These are phyloP conservation scores for Hylaea fasciaria DNA, from an alignment of 2,888 invertebrate genomes.

Conservation along the genomic window DNA sequence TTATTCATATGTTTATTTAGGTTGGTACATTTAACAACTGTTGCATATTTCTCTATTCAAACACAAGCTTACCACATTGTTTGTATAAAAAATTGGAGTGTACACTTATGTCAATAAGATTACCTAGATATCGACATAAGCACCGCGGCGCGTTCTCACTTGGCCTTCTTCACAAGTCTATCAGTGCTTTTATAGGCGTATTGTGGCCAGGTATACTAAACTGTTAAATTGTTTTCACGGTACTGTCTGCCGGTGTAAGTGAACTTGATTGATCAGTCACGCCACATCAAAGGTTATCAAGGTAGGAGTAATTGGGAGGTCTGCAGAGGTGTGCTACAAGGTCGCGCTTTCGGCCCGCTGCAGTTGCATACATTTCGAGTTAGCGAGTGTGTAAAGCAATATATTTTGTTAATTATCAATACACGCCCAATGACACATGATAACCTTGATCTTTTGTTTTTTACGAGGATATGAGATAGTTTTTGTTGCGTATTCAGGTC, in stretches of 20 bases:
- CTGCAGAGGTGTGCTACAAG: constrained; percentile 41
- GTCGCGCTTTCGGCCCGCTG: constrained; percentile 34
- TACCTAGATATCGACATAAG: too few relatives aligned
- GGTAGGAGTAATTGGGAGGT: constrained; percentile 38
- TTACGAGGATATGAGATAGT: too few relatives aligned
- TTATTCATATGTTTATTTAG: too few relatives aligned
- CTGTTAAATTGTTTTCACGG: constrained; percentile 2
- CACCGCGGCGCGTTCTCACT: constrained; percentile 18
- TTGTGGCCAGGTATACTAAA: constrained; percentile 7
- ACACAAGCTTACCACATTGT: constrained; percentile 26
- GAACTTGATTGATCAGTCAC: constrained; percentile 44
- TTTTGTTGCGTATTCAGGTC: too few relatives aligned
- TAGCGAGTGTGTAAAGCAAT: constrained; percentile 3
- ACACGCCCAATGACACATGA: too few relatives aligned
- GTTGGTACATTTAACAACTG: too few relatives aligned
- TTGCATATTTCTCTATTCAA: constrained; percentile 1
- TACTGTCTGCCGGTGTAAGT: constrained; percentile 21
- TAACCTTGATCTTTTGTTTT: too few relatives aligned
- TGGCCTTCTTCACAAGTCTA: constrained; percentile 3
- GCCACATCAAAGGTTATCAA: constrained; percentile 50
- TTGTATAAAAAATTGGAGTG: constrained; percentile 22
- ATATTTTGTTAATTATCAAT: too few relatives aligned
- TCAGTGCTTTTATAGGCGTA: constrained; percentile 8
- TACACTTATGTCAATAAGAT: constrained; percentile 29
- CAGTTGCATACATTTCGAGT: constrained; percentile 28